Conservation (phyloP, 1,140 invertebrate species). For the Uloborus diversus region DNA sequence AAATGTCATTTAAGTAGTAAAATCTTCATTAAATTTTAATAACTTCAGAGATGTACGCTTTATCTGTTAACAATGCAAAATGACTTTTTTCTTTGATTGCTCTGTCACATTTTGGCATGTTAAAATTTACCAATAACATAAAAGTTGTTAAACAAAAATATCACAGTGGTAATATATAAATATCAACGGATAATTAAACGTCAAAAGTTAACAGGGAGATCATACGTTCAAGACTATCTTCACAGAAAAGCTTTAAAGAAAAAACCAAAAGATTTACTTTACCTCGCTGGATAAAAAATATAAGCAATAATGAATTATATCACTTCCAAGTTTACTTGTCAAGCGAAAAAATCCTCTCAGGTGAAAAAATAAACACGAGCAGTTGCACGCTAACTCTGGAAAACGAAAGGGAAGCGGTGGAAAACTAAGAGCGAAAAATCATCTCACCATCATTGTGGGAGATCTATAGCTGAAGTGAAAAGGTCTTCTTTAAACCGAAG, state of each 20-base stretch:
- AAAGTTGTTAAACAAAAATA: neutral
- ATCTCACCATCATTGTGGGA: no score
- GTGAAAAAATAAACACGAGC: slow-evolving; percentile 9
- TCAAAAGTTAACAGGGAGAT: no score
- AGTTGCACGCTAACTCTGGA: neutral
- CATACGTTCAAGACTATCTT: no score
- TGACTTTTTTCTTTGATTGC: neutral
- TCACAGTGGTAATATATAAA: neutral
- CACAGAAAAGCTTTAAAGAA: no score
- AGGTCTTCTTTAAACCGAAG: neutral
- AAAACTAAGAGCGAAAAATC: no score
- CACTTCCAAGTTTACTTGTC: neutral
- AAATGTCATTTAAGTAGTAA: neutral
- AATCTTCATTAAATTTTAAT: neutral
- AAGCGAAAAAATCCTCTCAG: neutral
- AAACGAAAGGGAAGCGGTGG: neutral
- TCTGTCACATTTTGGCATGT: no score
- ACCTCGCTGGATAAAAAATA: neutral
- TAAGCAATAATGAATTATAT: no score
- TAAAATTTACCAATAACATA: no score
- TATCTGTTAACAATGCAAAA: neutral
- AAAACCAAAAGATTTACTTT: no score
- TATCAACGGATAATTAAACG: no score
- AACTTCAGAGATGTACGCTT: neutral
- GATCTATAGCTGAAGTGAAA: neutral